Conservation (phyloP, 37 sponge, comb jelly and placozoan species). For the Petrosia ficiformis region DNA sequence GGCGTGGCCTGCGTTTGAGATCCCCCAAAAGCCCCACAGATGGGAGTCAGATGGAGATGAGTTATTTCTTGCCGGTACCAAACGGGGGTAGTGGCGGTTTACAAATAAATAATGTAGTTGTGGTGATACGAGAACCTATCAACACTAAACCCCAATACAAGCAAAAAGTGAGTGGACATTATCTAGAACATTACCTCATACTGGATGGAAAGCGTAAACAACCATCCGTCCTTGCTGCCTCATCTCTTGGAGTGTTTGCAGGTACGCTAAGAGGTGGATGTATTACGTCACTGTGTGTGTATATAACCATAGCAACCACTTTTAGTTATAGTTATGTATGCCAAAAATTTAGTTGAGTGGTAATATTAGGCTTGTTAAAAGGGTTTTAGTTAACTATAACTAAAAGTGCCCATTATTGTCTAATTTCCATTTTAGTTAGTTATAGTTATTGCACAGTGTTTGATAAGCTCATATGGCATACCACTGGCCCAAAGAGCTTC, state of each 20-base stretch:
- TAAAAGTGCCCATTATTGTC: too few species aligned
- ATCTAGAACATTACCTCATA: slow-evolving; percentile 27
- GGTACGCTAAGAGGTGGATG: not conserved
- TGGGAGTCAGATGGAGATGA: not conserved
- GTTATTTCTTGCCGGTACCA: not conserved
- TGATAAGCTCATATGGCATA: too few species aligned
- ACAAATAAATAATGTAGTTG: not conserved
- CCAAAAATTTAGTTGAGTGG: too few species aligned
- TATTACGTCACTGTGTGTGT: too few species aligned
- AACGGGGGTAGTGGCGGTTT: not conserved
- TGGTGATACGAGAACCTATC: not conserved
- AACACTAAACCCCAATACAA: not conserved
- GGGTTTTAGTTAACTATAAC: too few species aligned
- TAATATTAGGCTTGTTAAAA: too few species aligned
- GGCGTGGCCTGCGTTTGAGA: not conserved
- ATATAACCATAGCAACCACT: too few species aligned
- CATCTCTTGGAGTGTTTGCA: slow-evolving; percentile 35
- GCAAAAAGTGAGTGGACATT: not conserved
- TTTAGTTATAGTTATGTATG: too few species aligned
- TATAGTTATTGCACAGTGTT: too few species aligned
- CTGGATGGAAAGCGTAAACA: not conserved
- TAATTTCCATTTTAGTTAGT: too few species aligned
- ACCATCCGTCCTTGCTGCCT: not conserved
- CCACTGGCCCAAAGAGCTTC: too few species aligned
- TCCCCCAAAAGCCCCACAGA: not conserved